Percentiles rank a stretch among this genome's conserved stretches.
phyloP scores from a whole-genome alignment of 2,888 invertebrate species.

The Oligia fasciuncula region DNA sequence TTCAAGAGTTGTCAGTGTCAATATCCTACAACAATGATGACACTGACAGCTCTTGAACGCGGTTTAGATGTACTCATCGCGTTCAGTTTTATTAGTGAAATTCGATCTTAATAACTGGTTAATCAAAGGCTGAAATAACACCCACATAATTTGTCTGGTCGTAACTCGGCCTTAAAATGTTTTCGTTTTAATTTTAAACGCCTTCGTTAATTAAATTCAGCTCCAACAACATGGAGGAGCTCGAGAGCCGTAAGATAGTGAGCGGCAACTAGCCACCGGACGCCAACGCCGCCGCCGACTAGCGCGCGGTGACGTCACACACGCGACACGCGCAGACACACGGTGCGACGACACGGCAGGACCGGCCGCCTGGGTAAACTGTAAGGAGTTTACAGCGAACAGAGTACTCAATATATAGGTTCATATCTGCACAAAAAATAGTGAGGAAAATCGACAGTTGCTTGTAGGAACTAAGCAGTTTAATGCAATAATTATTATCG shows the following conservation, averaged over 20 bases:
- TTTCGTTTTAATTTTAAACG: not conserved
- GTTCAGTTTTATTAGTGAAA: too few relatives aligned
- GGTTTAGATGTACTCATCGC: too few relatives aligned
- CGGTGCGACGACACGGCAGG: slow-evolving; percentile 44
- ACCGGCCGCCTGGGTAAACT: slow-evolving; percentile 14
- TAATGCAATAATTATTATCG: not conserved
- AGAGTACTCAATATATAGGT: slow-evolving; percentile 6
- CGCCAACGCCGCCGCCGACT: slow-evolving; percentile 60
- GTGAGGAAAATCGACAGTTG: not conserved
- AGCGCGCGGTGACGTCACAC: slow-evolving; percentile 64
- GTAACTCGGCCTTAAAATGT: not conserved
- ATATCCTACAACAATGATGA: too few relatives aligned
- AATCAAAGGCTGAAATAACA: too few relatives aligned
- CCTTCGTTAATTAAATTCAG: slow-evolving; percentile 67
- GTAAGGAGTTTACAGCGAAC: slow-evolving; percentile 7
- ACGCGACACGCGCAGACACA: slow-evolving; percentile 36
- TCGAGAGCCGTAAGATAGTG: slow-evolving; percentile 88
- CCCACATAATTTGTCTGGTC: too few relatives aligned
- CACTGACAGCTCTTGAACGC: too few relatives aligned
- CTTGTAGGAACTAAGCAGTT: not conserved
- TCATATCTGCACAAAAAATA: slow-evolving; percentile 36
- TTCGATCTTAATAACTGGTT: too few relatives aligned
- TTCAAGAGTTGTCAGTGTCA: too few relatives aligned
- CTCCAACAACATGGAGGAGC: slow-evolving; percentile 88
- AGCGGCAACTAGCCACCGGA: slow-evolving; percentile 86